Conservation (phyloP, 2,797 vertebrate species). For the Danio kyathit region DNA sequence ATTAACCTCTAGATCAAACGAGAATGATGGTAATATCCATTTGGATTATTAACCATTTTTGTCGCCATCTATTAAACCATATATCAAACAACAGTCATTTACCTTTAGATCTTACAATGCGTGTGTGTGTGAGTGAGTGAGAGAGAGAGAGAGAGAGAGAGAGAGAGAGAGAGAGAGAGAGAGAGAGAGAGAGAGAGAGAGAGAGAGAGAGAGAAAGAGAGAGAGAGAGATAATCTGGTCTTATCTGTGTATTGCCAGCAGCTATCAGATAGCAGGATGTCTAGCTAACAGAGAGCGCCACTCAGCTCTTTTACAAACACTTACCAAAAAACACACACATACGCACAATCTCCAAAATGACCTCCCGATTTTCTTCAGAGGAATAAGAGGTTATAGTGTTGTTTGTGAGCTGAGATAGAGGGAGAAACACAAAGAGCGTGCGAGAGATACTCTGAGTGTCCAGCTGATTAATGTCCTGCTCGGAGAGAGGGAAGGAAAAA, state of each 20-base stretch:
- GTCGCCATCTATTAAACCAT: background rate
- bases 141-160: background rate
- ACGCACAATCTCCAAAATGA: constrained; percentile 26
- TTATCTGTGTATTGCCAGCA: constrained; percentile 49
- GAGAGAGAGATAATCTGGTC: constrained; percentile 29
- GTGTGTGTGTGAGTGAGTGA: background rate
- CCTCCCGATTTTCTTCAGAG: constrained; percentile 22
- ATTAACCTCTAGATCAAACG: background rate
- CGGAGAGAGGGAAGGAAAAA: constrained; percentile 33
- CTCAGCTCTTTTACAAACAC: constrained; percentile 52
- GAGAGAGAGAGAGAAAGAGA: background rate
- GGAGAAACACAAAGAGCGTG: background rate
- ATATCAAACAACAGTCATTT: constrained; percentile 26
- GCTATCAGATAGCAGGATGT: constrained; percentile 50
- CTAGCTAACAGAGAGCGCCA: constrained; percentile 42
- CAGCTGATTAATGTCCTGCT: constrained; percentile 53
- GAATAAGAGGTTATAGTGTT: constrained; percentile 12
- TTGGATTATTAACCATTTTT: background rate
- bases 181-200: background rate
- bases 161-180: background rate
- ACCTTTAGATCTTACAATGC: constrained; percentile 7
- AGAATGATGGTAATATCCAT: background rate
- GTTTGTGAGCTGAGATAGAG: constrained; percentile 38
- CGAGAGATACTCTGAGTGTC: constrained; percentile 19
- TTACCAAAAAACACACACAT: constrained; percentile 19